Base-by-base conservation (phyloP, 2,888 invertebrate species). In the Trichopoda pennipes region DNA sequence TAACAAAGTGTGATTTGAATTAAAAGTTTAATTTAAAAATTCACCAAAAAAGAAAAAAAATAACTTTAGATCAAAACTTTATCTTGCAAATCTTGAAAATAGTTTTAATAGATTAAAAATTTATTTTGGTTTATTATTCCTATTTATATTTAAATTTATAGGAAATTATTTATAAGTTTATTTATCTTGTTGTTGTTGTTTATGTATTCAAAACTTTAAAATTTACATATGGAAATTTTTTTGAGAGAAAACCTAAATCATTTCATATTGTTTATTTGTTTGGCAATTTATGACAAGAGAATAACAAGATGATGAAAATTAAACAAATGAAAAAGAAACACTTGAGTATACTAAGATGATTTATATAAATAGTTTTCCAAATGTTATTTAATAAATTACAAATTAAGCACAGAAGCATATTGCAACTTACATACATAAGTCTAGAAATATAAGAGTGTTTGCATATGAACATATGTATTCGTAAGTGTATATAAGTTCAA, bases 271-370 rank as follows among this genome's bases (percentile, higher is more conserved):
- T 56, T 7, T 60, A 23, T 16, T n/a, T 51, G 63, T 53, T 23
- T 69, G 55, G 69, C 19, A 77, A 77, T 70, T 70, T 63, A 47
- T 53, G 19, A 53, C 61, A 61, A 44, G 17, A 77, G 21, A 19
- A 23, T 21, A 19, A 47, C 42, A 64, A 47, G 17, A 64, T 56
- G 23, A 68, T 61, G 56, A 49, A 58, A 66, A 58, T 68, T 19
- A 53, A 68, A 53, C 16, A 23, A 47, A 14, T 63, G 32, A 60
- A 76, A 68, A 47, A 66, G 19, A 68, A 75, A 28, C n/a, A 28
- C 28, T 10, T 58, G 6, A 28, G 60, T 51, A 44, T 12, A 17
- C n/a, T 0, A 74, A 38, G 2, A 58, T 49, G 19, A 72, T 53
- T 61, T 42, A 44, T 32, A 19, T 66, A 23, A 21, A 76, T 21